These are phyloP conservation scores for Dicyrtoma fusca DNA, from an alignment of 2,888 invertebrate genomes.

Conservation along the genomic window DNA sequence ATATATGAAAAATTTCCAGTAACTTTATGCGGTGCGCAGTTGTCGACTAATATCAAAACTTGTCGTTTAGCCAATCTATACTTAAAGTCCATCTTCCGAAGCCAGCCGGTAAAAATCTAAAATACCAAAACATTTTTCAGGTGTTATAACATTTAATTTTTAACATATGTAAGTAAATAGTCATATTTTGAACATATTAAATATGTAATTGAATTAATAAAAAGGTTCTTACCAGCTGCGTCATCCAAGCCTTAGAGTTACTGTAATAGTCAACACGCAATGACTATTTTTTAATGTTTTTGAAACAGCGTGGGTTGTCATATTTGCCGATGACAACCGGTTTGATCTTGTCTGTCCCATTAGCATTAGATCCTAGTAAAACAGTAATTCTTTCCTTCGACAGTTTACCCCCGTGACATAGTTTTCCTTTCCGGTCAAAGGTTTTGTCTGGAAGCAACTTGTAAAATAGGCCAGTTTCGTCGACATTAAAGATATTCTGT, in stretches of 20 bases:
- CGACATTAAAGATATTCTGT: constrained; percentile 40
- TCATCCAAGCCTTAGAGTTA: constrained; percentile 59
- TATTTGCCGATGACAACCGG: constrained; percentile 44
- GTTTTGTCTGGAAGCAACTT: constrained; percentile 34
- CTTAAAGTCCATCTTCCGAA: constrained; percentile 25
- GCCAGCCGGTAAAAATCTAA: constrained; percentile 39
- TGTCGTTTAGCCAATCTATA: constrained; percentile 23
- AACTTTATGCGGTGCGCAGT: constrained; percentile 35
- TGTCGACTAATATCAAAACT: constrained; percentile 42
- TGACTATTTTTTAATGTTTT: constrained; percentile 4
- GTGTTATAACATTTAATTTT: no score
- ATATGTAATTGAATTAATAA: no score
- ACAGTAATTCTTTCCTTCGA: constrained; percentile 41
- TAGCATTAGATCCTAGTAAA: constrained; percentile 36
- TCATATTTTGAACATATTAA: no score
- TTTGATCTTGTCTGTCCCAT: constrained; percentile 41
- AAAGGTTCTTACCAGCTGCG: constrained; percentile 53
- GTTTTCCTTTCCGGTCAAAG: background rate
- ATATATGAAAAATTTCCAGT: background rate
- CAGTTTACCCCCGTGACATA: constrained; percentile 40
- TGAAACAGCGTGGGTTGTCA: constrained; percentile 40
- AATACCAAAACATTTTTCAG: no score
- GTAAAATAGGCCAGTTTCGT: constrained; percentile 42
- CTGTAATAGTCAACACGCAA: constrained; percentile 51
- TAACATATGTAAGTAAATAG: no score